Evolutionary conservation across 2,888 invertebrate genomes (phyloP), one percentile per base, ranked within the genome.

Genomic region (Hydropsyche betteni): DNA sequence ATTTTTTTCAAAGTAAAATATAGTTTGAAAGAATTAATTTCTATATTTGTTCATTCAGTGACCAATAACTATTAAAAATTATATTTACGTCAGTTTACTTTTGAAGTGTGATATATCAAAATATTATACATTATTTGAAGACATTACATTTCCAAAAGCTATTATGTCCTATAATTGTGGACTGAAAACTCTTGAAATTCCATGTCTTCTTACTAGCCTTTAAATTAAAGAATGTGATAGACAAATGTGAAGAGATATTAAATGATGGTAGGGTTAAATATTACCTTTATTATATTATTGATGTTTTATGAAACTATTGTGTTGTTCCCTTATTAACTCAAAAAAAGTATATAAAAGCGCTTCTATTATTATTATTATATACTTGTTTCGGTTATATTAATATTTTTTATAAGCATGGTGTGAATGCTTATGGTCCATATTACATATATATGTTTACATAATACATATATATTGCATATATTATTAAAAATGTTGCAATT

Each of bases 161-260:
- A 44, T 44, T 44, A 44, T 44, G 44, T 44, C 10, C 44, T 44
- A 44, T 44, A 10, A 8, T 44, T 44, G 6, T n/a, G 44, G 10
- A 44, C 44, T 6, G 44, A 44, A 8, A 8, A 8, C 10, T 44
- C 10, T 44, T 44, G 10, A 44, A 10, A 44, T 44, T 44, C 44
- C 6, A 44, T 44, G 44, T 33, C 64, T 64, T 64, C 24, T 1
- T 64, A 36, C 34, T 64, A 64, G 64, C 64, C 64, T 64, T 64
- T 64, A 64, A 12, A 64, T 64, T 34, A 64, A 64, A 64, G 64
- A 64, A 33, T 64, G 64, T 64, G 64, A 64, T 64, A 64, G 64
- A 36, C 12, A 64, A 64, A 36, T 12, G n/a, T 64, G 64, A 36
- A 64, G 36, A 64, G 64, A 64, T 64, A 64, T 58, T 58, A 64